phyloP scores from a whole-genome alignment of 2,113 vertebrate genomes.

The Nycticryphes semicollaris region DNA sequence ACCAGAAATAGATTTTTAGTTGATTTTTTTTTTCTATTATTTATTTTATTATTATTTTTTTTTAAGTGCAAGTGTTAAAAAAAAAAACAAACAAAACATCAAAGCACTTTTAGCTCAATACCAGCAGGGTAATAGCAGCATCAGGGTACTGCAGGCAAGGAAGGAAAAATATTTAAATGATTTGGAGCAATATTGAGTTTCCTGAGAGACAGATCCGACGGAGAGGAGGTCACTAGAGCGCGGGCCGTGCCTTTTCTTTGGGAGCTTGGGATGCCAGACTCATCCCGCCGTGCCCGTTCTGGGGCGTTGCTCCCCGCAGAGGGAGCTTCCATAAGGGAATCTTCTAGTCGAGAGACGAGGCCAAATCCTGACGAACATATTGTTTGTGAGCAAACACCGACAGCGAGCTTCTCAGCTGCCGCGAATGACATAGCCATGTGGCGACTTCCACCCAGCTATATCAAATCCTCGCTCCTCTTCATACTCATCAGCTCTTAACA shows the following conservation, averaged over 20 bases:
- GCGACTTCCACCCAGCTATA: not conserved
- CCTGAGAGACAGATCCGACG: not conserved
- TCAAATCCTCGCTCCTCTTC: not conserved
- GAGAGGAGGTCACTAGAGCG: not conserved
- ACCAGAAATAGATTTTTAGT: constrained; percentile 5
- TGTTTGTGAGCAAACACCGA: constrained; percentile 57
- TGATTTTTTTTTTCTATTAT: not conserved
- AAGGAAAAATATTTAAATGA: not conserved
- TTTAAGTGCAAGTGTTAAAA: not conserved
- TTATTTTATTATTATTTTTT: not conserved
- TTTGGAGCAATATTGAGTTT: not conserved
- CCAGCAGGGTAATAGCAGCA: not conserved
- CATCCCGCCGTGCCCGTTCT: not conserved
- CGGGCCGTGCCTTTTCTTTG: not conserved
- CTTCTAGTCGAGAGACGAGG: constrained; percentile 48
- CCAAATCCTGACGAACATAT: constrained; percentile 52
- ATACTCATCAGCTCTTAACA: not conserved
- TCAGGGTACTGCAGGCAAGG: not conserved
- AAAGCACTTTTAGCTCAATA: not conserved
- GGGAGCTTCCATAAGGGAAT: constrained; percentile 50
- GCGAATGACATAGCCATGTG: constrained; percentile 25
- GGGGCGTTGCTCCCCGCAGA: not conserved
- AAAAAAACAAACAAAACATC: not conserved
- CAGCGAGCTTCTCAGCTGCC: constrained; percentile 53
- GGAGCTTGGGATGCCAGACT: constrained; percentile 1